These are phyloP conservation scores for Montipora cactus DNA, from an alignment of 64 coral and sea anemone species.

Conservation along the genomic window DNA sequence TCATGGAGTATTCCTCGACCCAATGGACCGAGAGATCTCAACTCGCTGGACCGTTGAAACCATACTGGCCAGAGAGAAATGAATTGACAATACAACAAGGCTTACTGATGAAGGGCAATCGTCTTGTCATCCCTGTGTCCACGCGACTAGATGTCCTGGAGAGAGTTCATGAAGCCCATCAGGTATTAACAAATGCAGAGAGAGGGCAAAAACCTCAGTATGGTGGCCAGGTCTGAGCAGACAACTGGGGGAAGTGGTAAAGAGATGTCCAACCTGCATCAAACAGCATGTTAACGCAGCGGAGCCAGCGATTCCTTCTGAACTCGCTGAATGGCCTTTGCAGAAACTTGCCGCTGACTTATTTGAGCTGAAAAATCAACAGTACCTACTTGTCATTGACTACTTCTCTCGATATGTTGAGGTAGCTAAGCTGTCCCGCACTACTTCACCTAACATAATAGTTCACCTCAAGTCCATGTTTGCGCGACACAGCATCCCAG, in stretches of 20 bases:
- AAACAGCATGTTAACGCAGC: background rate
- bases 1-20: too few relatives aligned
- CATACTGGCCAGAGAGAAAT: too few relatives aligned
- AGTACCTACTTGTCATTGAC: slow-evolving; percentile 26
- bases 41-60: too few relatives aligned
- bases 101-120: too few relatives aligned
- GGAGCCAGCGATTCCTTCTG: background rate
- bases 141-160: too few relatives aligned
- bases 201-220: background rate
- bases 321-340: background rate
- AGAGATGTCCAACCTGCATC: background rate
- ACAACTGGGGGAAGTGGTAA: background rate
- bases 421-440: slow-evolving; percentile 6
- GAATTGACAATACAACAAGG: background rate
- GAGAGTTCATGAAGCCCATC: background rate
- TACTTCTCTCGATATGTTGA: slow-evolving; percentile 32
- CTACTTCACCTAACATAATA: slow-evolving; percentile 3
- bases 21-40: too few relatives aligned
- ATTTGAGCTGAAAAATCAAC: slow-evolving; percentile 21
- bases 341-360: slow-evolving; percentile 24
- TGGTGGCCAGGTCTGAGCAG: slow-evolving; percentile 27
- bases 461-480: slow-evolving; percentile 35
- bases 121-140: too few relatives aligned
- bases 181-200: slow-evolving; percentile 21
- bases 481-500: slow-evolving; percentile 27